A percentile compares a stretch with the other conserved stretches of the same genome.
These are phyloP conservation scores for Cinclus cinclus DNA, from an alignment of 2,113 vertebrate genomes.

Conservation along the genomic window DNA sequence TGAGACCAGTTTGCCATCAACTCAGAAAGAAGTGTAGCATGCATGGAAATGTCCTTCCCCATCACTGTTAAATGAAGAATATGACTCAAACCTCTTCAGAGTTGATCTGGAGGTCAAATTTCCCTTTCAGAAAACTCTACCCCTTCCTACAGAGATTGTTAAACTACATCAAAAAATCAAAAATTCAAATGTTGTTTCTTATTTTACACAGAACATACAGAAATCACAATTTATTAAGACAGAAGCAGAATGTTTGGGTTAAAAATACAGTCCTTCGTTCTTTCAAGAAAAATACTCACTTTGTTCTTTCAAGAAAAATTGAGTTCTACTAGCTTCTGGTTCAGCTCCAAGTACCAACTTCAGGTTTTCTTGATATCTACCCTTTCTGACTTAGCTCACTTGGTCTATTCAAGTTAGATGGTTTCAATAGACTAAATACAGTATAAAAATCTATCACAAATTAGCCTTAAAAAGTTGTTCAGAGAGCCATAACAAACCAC, in stretches of 20 bases:
- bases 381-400: constrained; percentile 32
- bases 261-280: background rate
- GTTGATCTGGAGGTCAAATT: constrained; percentile 37
- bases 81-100: constrained; percentile 30
- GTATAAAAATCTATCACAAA: constrained; percentile 19
- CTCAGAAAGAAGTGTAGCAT: constrained; percentile 25
- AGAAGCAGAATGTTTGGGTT: no score
- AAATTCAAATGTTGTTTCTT: no score
- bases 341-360: background rate
- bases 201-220: no score
- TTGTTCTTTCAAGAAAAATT: background rate
- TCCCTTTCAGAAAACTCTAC: constrained; percentile 2
- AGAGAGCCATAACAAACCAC: constrained; percentile 40
- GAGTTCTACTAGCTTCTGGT: background rate
- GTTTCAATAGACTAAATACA: constrained; percentile 15
- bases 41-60: background rate
- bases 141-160: background rate
- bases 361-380: background rate
- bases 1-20: constrained; percentile 1
- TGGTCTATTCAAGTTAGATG: constrained; percentile 41
- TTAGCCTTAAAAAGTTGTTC: constrained; percentile 35
- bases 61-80: background rate
- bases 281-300: background rate
- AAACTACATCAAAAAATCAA: background rate
- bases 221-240: no score